A percentile compares a stretch with the other conserved stretches of the same genome.
These are phyloP conservation scores for Psittacula echo DNA, from an alignment of 2,797 vertebrate species.

Conservation along the genomic window DNA sequence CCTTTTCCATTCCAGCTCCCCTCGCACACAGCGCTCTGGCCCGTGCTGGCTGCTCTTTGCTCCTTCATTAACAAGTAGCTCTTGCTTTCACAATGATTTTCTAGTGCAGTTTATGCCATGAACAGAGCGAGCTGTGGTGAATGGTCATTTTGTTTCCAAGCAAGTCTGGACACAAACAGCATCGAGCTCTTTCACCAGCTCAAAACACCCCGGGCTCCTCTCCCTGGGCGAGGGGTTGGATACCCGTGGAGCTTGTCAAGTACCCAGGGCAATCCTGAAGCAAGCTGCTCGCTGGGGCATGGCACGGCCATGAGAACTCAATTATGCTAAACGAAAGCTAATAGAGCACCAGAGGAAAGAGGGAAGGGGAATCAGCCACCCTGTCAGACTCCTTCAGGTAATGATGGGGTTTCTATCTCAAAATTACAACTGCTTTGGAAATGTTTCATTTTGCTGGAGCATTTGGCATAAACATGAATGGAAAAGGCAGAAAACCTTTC, in stretches of 20 bases:
- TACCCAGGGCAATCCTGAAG: neutral
- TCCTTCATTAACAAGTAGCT: constrained; percentile 25
- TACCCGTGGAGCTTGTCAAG: neutral
- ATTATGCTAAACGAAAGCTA: constrained; percentile 13
- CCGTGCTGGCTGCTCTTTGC: neutral
- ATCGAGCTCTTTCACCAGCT: neutral
- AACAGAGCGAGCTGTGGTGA: neutral
- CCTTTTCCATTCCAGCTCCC: constrained; percentile 1
- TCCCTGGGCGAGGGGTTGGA: neutral
- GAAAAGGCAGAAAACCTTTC: neutral
- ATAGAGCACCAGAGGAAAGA: neutral
- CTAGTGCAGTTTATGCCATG: constrained; percentile 11
- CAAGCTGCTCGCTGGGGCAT: neutral
- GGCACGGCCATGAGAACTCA: neutral
- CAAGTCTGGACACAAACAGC: constrained; percentile 12
- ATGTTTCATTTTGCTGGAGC: neutral
- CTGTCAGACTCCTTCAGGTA: neutral
- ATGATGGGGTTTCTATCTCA: neutral
- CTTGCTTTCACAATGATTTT: constrained; percentile 41
- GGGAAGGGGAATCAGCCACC: neutral
- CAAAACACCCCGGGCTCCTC: neutral
- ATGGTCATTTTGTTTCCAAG: constrained; percentile 6
- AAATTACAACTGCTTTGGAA: neutral
- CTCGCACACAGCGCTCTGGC: accelerated
- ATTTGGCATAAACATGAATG: neutral